phyloP scores from a whole-genome alignment of 1,140 invertebrate genomes.

The Venustaconcha ellipsiformis region DNA sequence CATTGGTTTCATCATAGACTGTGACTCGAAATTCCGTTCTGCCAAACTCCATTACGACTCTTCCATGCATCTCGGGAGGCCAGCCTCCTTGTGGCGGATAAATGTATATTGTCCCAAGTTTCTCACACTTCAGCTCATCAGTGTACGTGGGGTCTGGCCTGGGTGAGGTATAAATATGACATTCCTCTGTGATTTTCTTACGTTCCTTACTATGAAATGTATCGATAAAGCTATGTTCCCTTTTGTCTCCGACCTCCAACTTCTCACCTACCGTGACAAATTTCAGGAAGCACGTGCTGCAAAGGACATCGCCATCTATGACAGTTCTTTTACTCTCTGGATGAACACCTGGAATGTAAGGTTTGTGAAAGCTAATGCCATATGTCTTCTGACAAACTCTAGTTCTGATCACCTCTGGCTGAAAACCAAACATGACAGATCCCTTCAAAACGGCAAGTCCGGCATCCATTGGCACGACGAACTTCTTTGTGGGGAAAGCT shows the following conservation, averaged over 20 bases:
- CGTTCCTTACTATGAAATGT: conserved; percentile 18
- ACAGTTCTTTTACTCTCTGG: conserved; percentile 10
- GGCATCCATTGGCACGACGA: conserved; percentile 11
- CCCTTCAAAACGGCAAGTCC: conserved; percentile 7
- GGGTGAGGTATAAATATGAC: conserved; percentile 21
- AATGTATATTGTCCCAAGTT: neutral
- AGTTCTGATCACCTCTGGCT: conserved; percentile 8
- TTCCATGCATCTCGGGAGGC: no score
- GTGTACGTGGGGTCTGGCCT: conserved; percentile 13
- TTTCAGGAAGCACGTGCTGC: conserved; percentile 23
- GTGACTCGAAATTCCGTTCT: no score
- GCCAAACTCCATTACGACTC: no score
- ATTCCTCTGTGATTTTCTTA: conserved; percentile 8
- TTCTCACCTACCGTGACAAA: conserved; percentile 15
- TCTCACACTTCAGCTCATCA: conserved; percentile 6
- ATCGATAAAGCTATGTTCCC: conserved; percentile 9
- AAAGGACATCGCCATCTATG: conserved; percentile 12
- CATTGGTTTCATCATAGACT: no score
- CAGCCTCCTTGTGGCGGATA: no score
- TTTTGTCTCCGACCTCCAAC: neutral
- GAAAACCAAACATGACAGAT: neutral
- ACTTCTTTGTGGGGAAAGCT: neutral
- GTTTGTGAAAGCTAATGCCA: conserved; percentile 7
- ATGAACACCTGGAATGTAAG: neutral
- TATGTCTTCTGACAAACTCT: conserved; percentile 14